phyloP scores from a whole-genome alignment of 2,797 vertebrate species.

The Acrossocheilus wenchowensis region DNA sequence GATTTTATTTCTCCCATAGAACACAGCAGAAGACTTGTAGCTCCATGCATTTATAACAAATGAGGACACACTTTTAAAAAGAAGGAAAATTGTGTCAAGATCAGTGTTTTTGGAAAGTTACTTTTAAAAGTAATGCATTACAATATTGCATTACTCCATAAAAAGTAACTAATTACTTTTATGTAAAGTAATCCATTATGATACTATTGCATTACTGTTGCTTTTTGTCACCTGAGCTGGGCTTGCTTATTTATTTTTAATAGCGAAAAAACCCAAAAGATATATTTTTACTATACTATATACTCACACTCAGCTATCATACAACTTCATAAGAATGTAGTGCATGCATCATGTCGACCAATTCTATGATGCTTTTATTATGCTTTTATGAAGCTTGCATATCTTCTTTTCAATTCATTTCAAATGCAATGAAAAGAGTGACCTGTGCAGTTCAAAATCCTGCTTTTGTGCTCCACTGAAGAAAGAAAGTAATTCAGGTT shows the following conservation, averaged over 20 bases:
- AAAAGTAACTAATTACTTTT: too few species aligned
- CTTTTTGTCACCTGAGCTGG: too few species aligned
- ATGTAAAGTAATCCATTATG: too few species aligned
- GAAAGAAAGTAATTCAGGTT: background rate
- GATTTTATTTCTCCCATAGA: background rate
- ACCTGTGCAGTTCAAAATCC: slow-evolving; percentile 3
- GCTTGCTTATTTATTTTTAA: too few species aligned
- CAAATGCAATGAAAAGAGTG: background rate
- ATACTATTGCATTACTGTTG: too few species aligned
- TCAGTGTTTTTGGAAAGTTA: too few species aligned
- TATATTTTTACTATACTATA: too few species aligned
- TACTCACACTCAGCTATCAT: background rate
- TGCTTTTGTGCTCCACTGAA: background rate
- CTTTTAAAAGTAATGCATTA: too few species aligned
- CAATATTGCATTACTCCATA: too few species aligned
- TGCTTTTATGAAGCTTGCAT: background rate
- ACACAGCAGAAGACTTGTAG: background rate
- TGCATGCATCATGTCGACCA: background rate
- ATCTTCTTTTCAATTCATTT: background rate
- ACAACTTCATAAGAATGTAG: background rate
- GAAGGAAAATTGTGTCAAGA: background rate
- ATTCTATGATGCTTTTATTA: background rate
- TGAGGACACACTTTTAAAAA: background rate
- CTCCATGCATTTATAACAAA: background rate
- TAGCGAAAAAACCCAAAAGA: too few species aligned